Conservation (phyloP, 2,888 invertebrate species). For the Drosophila tripunctata region DNA sequence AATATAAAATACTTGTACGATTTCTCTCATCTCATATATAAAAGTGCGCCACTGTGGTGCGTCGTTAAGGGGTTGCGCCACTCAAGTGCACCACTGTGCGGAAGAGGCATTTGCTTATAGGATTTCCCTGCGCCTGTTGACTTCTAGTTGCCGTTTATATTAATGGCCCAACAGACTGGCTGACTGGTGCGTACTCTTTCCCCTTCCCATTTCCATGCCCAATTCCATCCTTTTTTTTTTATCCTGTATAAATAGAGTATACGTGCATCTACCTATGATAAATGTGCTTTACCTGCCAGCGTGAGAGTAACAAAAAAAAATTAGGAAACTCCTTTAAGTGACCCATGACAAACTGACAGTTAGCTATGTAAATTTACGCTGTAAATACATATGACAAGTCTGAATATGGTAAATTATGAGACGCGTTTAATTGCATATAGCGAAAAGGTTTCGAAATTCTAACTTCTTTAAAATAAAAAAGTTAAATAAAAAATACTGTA, state of each 20-base stretch:
- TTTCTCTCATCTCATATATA: constrained; percentile 21
- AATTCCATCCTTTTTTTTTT: constrained; percentile 1
- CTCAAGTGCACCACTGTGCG: constrained; percentile 35
- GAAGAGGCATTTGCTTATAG: constrained; percentile 57
- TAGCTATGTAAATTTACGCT: not conserved
- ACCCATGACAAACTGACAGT: not conserved
- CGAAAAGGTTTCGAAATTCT: no score
- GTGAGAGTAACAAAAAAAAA: no score
- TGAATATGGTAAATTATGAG: no score
- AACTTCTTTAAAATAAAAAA: no score
- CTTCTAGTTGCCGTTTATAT: constrained; percentile 70
- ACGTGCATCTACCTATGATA: not conserved
- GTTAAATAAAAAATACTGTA: no score
- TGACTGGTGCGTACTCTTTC: constrained; percentile 13
- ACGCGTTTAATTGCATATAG: not conserved
- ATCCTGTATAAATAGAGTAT: not conserved
- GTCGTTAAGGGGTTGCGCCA: constrained; percentile 45
- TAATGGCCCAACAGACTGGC: constrained; percentile 55
- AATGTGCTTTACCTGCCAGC: constrained; percentile 3
- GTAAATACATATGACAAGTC: not conserved
- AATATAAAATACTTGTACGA: constrained; percentile 67
- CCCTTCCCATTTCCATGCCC: not conserved
- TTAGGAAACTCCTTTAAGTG: not conserved
- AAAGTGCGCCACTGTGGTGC: constrained; percentile 19
- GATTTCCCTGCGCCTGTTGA: constrained; percentile 68